These are phyloP conservation scores for Toxotes lorentzi DNA, from an alignment of 2,797 vertebrate genomes.

Conservation along the genomic window DNA sequence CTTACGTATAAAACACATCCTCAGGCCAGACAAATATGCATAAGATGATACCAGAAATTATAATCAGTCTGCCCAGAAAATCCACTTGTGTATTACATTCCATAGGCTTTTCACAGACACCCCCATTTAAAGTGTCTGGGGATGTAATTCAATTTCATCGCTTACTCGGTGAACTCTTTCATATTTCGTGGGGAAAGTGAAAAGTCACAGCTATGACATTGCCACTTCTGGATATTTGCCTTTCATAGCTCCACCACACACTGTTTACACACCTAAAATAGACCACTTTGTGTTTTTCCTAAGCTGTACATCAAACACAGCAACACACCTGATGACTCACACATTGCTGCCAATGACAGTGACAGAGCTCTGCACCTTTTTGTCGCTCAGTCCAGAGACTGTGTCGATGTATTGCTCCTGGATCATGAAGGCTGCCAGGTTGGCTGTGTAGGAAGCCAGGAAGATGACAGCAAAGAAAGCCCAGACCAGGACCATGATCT, in stretches of 20 bases:
- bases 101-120: constrained; percentile 35
- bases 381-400: constrained; percentile 96
- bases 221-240: constrained; percentile 43
- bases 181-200: constrained; percentile 6
- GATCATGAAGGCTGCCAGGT: constrained; percentile 99
- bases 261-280: constrained; percentile 56
- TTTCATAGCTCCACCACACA: constrained; percentile 33
- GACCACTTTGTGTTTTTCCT: constrained; percentile 44
- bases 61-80: constrained; percentile 54
- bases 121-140: constrained; percentile 18
- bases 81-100: constrained; percentile 44
- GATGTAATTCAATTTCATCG: constrained; percentile 61
- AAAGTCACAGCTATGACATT: constrained; percentile 54
- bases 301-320: constrained; percentile 54
- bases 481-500: constrained; percentile 99
- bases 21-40: constrained; percentile 52
- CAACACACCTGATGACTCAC: constrained; percentile 17
- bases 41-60: constrained; percentile 49
- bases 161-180: constrained; percentile 23
- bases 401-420: constrained; percentile 99
- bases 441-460: constrained; percentile 97
- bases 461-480: constrained; percentile 99
- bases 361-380: constrained; percentile 87
- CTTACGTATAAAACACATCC: constrained; percentile 60
- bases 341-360: constrained; percentile 16